phyloP scores from a whole-genome alignment of 2,797 vertebrate species.

The Eulemur mongoz region DNA sequence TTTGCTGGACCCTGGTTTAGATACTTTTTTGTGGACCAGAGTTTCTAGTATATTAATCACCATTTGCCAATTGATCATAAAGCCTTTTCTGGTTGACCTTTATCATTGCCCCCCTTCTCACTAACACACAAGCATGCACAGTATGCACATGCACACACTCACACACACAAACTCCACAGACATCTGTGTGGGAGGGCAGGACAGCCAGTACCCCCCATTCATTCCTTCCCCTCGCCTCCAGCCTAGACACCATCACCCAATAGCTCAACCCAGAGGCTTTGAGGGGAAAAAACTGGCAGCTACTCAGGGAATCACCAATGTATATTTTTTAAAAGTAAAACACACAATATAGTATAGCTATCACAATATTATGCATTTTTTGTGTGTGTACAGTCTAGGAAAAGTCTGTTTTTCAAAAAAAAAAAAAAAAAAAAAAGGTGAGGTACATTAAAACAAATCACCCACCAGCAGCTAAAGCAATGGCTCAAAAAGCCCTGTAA shows the following conservation, averaged over 20 bases:
- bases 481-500: background rate
- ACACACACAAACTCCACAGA: background rate
- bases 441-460: slow-evolving; percentile 55
- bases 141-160: too few species aligned
- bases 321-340: background rate
- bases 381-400: background rate
- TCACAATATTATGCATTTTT: background rate
- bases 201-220: background rate
- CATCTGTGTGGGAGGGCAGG: background rate
- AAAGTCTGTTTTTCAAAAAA: slow-evolving; percentile 33
- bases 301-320: background rate
- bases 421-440: background rate
- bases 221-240: background rate
- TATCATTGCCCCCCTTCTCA: background rate
- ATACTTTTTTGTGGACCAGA: background rate
- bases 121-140: background rate
- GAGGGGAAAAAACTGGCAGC: background rate
- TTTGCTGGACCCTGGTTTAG: background rate
- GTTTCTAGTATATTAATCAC: background rate
- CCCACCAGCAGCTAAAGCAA: slow-evolving; percentile 8
- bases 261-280: background rate
- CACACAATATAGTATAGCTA: background rate
- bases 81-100: background rate
- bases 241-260: background rate
- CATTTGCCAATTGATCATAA: background rate